Base-by-base conservation (phyloP, 23 tunicate species). In the Aplidium turbinatum region DNA sequence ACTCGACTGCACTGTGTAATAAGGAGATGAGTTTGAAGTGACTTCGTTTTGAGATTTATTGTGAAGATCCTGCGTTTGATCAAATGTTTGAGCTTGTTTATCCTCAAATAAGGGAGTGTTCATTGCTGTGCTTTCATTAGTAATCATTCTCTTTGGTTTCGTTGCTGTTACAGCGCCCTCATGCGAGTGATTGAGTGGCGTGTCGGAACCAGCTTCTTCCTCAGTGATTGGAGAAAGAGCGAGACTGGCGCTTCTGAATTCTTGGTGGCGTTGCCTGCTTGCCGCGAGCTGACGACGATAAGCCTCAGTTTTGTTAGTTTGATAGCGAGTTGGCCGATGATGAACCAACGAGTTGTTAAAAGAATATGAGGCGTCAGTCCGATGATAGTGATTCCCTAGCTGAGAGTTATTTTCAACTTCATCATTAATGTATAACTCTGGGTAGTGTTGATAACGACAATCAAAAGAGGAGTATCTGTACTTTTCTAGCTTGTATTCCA, bases 151-250 rank as follows among this genome's bases (percentile, higher is more conserved):
- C n/a, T n/a, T n/a, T n/a, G n/a, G n/a, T n/a, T n/a, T n/a, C n/a
- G n/a, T n/a, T n/a, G n/a, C n/a, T n/a, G n/a, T n/a, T n/a, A n/a
- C n/a, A n/a, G n/a, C n/a, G n/a, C n/a, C n/a, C n/a, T n/a, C n/a
- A n/a, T n/a, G n/a, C n/a, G n/a, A n/a, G n/a, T n/a, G n/a, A n/a
- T n/a, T n/a, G n/a, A n/a, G n/a, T n/a, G n/a, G n/a, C n/a, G n/a
- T n/a, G n/a, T n/a, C n/a, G n/a, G n/a, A n/a, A n/a, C 11, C 6
- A 31, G 35, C 13, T 33, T 76, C 67, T 76, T 76, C 81, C 30
- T 76, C 81, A 4, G 56, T 19, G n/a, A 76, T 76, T 11, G 81
- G 81, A 26, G 70, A 76, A 36, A 76, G 81, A 2, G 30, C 38
- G 21, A 25, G 72, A 35, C 47, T 23, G 25, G 81, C 69, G 28